Percentiles rank a stretch among this genome's conserved stretches.
These are phyloP conservation scores for Oscheius sp. DNA, from an alignment of 2,888 invertebrate genomes.

Conservation along the genomic window DNA sequence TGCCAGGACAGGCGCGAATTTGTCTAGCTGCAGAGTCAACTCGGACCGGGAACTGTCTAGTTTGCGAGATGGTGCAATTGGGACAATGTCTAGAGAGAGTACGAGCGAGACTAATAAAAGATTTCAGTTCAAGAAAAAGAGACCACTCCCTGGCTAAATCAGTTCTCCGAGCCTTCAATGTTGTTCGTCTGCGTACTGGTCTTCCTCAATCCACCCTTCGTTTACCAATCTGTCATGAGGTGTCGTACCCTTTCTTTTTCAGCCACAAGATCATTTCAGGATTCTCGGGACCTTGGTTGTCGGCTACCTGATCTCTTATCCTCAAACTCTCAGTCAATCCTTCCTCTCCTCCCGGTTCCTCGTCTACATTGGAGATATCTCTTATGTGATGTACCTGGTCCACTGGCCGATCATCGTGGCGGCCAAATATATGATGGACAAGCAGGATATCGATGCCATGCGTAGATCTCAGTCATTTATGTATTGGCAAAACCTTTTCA, in stretches of 20 bases:
- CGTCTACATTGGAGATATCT: constrained; percentile 29
- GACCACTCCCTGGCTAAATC: not conserved
- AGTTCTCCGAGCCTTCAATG: not conserved
- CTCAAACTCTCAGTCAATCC: not conserved
- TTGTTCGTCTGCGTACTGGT: not conserved
- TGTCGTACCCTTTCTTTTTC: not conserved
- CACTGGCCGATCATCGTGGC: constrained; percentile 27
- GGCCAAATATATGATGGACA: constrained; percentile 10
- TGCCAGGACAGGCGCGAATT: no score
- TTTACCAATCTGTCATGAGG: constrained; percentile 6
- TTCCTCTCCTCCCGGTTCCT: constrained; percentile 6
- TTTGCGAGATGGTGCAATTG: no score
- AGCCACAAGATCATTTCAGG: not conserved
- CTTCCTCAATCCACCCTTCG: not conserved
- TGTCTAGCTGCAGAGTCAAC: no score
- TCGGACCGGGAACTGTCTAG: no score
- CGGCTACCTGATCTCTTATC: not conserved
- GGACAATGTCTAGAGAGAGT: no score
- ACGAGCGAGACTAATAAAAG: no score
- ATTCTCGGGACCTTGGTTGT: constrained; percentile 4
- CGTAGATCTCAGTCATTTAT: not conserved
- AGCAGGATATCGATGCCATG: not conserved
- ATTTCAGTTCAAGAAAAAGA: not conserved
- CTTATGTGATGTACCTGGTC: constrained; percentile 19
- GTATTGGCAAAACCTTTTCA: not conserved